Base-by-base conservation (phyloP, 2,797 vertebrate species). In the Dallia pectoralis region DNA sequence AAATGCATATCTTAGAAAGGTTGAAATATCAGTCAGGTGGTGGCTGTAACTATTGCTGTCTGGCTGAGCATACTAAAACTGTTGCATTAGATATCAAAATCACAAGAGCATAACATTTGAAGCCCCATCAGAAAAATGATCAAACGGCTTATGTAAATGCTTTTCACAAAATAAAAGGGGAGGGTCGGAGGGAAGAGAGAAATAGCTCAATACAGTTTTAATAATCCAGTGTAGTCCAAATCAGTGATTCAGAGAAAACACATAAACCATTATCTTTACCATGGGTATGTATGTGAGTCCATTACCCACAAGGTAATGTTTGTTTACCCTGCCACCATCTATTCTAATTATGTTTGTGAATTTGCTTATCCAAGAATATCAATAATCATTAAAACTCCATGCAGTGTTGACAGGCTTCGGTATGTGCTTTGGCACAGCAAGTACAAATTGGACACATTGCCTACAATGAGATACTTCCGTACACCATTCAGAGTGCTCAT, bases 341-440 rank as follows among this genome's bases (percentile, higher is more conserved):
- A 93, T 96, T 97, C 95, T 95, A 95, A 96, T 98, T 97, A 96
- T 87, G 89, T 82, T 87, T 91, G 93, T 94, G 95, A 97, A 95
- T 95, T 94, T 97, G 94, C 96, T 97, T 96, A 95, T 95, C 93
- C 94, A 94, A 92, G 94, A 92, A 93, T 94, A 97, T 97, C 95
- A 96, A 97, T 97, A 97, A 96, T 96, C 94, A 94, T 96, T 95
- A 96, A 95, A 96, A 96, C 63, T 65, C 12, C n/a, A n/a, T n/a
- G n/a, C n/a, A n/a, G n/a, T n/a, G n/a, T n/a, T n/a, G n/a, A n/a
- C n/a, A n/a, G n/a, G n/a, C n/a, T n/a, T n/a, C n/a, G n/a, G n/a
- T n/a, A n/a, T n/a, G n/a, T n/a, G n/a, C n/a, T n/a, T n/a, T n/a
- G n/a, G n/a, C n/a, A n/a, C n/a, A n/a, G n/a, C n/a, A n/a, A n/a